Base-by-base conservation (phyloP, 2,888 invertebrate species). In the Ceramica pisi region DNA sequence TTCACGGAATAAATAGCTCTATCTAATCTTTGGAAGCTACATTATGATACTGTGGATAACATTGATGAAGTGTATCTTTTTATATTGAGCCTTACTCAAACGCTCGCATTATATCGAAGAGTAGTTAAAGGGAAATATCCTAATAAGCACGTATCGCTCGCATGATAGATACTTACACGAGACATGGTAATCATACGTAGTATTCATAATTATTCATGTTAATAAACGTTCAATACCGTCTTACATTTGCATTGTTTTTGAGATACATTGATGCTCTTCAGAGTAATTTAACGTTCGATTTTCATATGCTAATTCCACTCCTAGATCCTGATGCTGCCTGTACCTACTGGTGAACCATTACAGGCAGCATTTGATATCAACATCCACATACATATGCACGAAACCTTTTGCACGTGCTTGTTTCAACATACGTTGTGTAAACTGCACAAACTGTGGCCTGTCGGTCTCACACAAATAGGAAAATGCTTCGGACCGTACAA, bases 401-500 rank as follows among this genome's bases (percentile, higher is more conserved):
- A 53, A 16, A 63, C 31, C 23, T 50, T 23, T 19, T 26, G 31
- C 61, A 51, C 10, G 12, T 61, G 38, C 41, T 12, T 55, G 19
- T n/a, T 46, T 46, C 56, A 56, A 67, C 74, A 65, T 48, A 56
- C 65, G 41, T 12, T 35, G 68, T 72, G 51, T 57, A 57, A 69
- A 65, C 53, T 71, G 21, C 26, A 53, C n/a, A 19, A 38, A 61
- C 21, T 38, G 51, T 19, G 23, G n/a, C n/a, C n/a, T n/a, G n/a
- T n/a, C n/a, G n/a, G 41, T 48, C 21, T 64, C 67, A 70, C 51
- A 61, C 62, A 78, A 74, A 44, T 61, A 71, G 81, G 80, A 79
- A 80, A 86, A 83, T 70, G 57, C 72, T 66, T 74, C 59, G 26
- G 19, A 61, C 53, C 41, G 9, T 64, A 62, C 66, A 74, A 78